Conservation (phyloP, 2,888 invertebrate species). For the Junonia oenone region DNA sequence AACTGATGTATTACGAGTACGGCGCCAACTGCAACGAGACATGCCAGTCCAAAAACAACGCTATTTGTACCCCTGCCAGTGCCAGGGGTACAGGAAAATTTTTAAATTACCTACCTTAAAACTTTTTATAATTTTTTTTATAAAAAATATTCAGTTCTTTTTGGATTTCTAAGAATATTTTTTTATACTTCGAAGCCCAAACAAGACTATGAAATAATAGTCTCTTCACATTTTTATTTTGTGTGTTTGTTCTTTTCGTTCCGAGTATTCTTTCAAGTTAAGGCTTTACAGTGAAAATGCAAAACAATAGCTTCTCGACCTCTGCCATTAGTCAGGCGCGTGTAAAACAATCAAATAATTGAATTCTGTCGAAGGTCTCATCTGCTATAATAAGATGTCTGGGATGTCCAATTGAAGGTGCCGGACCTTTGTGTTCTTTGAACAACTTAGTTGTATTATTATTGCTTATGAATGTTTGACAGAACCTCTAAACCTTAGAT, state of each 20-base stretch:
- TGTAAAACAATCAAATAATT: neutral
- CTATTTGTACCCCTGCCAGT: too few relatives aligned
- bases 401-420: neutral
- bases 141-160: too few relatives aligned
- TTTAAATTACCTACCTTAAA: too few relatives aligned
- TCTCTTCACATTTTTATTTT: neutral
- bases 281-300: neutral
- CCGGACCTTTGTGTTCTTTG: neutral
- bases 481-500: too few relatives aligned
- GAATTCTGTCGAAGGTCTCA: neutral
- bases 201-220: too few relatives aligned
- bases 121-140: too few relatives aligned
- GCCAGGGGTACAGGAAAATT: too few relatives aligned
- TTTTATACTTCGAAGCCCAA: too few relatives aligned
- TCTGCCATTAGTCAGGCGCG: neutral
- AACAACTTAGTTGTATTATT: neutral
- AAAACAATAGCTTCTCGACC: neutral
- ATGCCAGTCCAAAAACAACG: too few relatives aligned
- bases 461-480: too few relatives aligned
- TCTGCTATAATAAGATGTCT: neutral
- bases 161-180: too few relatives aligned
- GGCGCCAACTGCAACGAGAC: too few relatives aligned
- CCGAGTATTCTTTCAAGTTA: neutral
- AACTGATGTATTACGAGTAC: conserved; percentile 89
- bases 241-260: neutral